Percentiles rank a stretch among this genome's conserved stretches.
Conservation (phyloP, 2,797 vertebrate species). For the Apogon hyalosoma region DNA sequence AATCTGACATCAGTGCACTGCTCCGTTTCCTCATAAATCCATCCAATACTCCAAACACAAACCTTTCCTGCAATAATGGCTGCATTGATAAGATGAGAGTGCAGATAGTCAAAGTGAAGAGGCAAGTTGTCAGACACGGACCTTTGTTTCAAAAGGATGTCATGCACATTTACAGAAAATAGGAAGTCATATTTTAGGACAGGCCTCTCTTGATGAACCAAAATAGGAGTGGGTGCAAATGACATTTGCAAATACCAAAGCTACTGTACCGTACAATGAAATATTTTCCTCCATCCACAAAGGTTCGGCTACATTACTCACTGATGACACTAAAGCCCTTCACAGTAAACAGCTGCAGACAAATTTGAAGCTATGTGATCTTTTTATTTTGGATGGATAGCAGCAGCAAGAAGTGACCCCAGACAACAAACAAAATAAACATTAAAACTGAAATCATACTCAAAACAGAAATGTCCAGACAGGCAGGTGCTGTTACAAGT, state of each 20-base stretch:
- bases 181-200: conserved; percentile 51
- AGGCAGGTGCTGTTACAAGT: conserved; percentile 13
- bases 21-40: conserved; percentile 49
- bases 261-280: conserved; percentile 20
- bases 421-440: conserved; percentile 4
- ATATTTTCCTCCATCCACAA: conserved; percentile 24
- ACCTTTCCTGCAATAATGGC: conserved; percentile 34
- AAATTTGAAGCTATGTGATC: conserved; percentile 2
- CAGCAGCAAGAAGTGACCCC: not conserved
- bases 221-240: conserved; percentile 55
- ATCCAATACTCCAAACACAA: conserved; percentile 32
- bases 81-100: conserved; percentile 59
- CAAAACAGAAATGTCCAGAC: conserved; percentile 28
- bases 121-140: conserved; percentile 21
- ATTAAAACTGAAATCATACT: conserved; percentile 6
- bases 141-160: conserved; percentile 44
- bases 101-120: conserved; percentile 63
- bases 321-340: conserved; percentile 12
- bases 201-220: conserved; percentile 27
- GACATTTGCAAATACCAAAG: conserved; percentile 57
- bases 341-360: conserved; percentile 26
- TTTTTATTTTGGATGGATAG: not conserved
- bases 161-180: conserved; percentile 54
- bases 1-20: conserved; percentile 33
- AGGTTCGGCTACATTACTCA: conserved; percentile 28